phyloP scores from a whole-genome alignment of 2,888 invertebrate species.

The Geotrupes spiniger region DNA sequence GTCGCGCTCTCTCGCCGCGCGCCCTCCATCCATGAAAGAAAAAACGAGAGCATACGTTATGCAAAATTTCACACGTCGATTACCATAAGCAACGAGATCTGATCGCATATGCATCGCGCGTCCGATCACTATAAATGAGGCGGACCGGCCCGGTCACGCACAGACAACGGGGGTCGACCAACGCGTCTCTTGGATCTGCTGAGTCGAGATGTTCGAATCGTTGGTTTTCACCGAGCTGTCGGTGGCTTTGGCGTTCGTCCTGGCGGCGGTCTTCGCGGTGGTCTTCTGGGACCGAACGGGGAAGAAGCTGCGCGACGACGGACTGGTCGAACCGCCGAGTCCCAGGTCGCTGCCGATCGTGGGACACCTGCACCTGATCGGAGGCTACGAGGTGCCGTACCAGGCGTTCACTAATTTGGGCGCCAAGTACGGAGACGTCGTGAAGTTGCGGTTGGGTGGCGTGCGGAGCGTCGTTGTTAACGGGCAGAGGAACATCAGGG shows the following conservation, averaged over 20 bases:
- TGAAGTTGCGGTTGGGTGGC: constrained; percentile 56
- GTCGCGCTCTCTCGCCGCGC: background rate
- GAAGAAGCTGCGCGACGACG: background rate
- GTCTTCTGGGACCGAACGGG: background rate
- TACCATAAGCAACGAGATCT: constrained; percentile 1
- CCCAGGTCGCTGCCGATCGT: constrained; percentile 57
- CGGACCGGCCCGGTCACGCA: background rate
- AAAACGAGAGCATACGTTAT: constrained; percentile 1
- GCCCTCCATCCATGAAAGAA: background rate
- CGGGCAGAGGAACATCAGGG: constrained; percentile 58
- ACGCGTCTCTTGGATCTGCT: background rate
- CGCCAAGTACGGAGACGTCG: constrained; percentile 54
- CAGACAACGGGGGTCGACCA: background rate
- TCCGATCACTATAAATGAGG: constrained; percentile 3
- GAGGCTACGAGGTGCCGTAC: constrained; percentile 59
- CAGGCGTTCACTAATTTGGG: constrained; percentile 57
- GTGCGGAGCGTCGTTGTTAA: constrained; percentile 59
- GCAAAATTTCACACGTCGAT: background rate
- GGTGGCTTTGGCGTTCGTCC: background rate
- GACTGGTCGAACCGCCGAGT: constrained; percentile 51
- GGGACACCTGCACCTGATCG: constrained; percentile 57
- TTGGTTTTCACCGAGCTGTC: background rate
- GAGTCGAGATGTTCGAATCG: background rate
- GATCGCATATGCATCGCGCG: constrained; percentile 5
- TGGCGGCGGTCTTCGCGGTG: background rate